phyloP scores from a whole-genome alignment of 2,888 invertebrate species.

The Ochlodes sylvanus region DNA sequence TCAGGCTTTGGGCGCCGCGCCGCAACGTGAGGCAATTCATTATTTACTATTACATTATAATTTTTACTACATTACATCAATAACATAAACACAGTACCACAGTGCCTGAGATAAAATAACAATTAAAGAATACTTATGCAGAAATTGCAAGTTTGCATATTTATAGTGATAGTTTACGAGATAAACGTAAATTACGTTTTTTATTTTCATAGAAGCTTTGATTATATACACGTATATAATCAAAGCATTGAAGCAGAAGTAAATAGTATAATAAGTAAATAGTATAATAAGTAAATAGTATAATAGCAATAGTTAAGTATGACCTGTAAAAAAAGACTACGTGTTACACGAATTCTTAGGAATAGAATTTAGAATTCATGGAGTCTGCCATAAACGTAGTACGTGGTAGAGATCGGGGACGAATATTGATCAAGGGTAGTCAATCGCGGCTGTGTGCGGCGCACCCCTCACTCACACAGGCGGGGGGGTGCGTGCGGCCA shows the following conservation, averaged over 20 bases:
- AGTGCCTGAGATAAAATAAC: not conserved
- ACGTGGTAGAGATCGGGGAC: conserved; percentile 63
- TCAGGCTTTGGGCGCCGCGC: conserved; percentile 16
- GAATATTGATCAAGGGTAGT: conserved; percentile 78
- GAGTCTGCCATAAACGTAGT: conserved; percentile 64
- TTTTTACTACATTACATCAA: not conserved
- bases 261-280: too few relatives aligned
- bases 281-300: too few relatives aligned
- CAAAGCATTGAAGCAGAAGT: too few relatives aligned
- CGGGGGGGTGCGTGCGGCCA: conserved; percentile 52
- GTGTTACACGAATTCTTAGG: not conserved
- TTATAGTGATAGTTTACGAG: not conserved
- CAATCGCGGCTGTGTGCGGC: conserved; percentile 61
- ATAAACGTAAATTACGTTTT: not conserved
- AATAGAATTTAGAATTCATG: conserved; percentile 50
- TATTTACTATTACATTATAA: not conserved
- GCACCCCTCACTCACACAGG: conserved; percentile 51
- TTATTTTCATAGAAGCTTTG: too few relatives aligned
- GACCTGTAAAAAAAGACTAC: not conserved
- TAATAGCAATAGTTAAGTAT: not conserved
- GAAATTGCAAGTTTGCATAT: not conserved
- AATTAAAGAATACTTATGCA: not conserved
- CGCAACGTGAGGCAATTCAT: not conserved
- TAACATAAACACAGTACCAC: not conserved
- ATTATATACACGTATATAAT: too few relatives aligned